Evolutionary conservation across 2,113 vertebrate genomes (phyloP), one percentile per base, ranked within the genome.

Genomic region (Lophius piscatorius): DNA sequence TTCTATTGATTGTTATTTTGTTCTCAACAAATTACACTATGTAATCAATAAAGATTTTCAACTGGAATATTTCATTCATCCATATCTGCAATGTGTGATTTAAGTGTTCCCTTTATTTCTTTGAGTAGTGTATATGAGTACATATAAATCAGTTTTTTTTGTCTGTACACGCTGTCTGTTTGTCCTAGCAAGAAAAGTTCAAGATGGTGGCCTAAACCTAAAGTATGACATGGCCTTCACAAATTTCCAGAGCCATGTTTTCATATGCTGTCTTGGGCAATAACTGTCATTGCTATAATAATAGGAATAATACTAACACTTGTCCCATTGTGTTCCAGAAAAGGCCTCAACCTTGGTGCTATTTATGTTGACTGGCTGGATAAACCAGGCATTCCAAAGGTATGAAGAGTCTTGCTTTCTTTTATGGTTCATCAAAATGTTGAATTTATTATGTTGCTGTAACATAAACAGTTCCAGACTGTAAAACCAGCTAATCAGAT

Each of bases 311-410:
- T 70, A 50, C 70, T 66, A 52, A 20, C 61, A 72, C 76, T 81
- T 62, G 69, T 84, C 74, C 69, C 83, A 78, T 89, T 90, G 82
- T 89, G 79, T 92, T 90, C 0, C 87, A 99, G 97, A 82, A 87
- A 82, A 65, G 93, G 81, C n/a, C 80, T 98, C 74, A 93, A 93
- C 65, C 88, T 95, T 42, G 79, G 90, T 88, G 90, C 78, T 80
- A 92, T 99, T 88, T 91, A 93, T 78, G 80, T 87, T 73, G 91
- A 93, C 51, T 99, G 97, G 96, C 93, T 99, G 29, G 95, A 99
- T 87, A 89, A 85, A 86, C 91, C 95, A 0, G 95, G 94, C 85
- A 91, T 97, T 84, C 95, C 97, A 62, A 86, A 95, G 96, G 97
- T 98, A 90, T 38, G 69, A 62, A 31, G 21, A 55, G 33, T 34